phyloP scores from a whole-genome alignment of 2,113 vertebrate genomes.

The Grammomys dolichurus region DNA sequence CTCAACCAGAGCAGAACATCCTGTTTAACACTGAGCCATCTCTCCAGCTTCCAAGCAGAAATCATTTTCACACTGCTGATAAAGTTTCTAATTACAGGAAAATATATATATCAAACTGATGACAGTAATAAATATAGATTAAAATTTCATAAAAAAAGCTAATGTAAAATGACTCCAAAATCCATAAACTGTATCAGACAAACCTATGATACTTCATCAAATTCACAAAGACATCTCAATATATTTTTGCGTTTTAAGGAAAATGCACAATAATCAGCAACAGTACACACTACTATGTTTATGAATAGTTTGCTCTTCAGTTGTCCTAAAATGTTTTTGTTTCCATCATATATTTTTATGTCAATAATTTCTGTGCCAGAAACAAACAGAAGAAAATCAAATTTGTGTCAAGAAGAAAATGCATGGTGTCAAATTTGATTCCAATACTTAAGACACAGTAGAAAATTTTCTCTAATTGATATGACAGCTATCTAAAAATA shows the following conservation, averaged over 20 bases:
- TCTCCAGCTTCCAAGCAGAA: neutral
- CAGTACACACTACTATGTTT: neutral
- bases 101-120: neutral
- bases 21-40: neutral
- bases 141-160: neutral
- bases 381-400: slow-evolving; percentile 26
- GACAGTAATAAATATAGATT: neutral
- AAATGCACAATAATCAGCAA: neutral
- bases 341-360: neutral
- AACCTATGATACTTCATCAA: neutral
- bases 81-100: neutral
- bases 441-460: neutral
- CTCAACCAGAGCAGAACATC: neutral
- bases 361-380: neutral
- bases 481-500: neutral
- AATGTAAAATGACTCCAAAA: neutral
- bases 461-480: neutral
- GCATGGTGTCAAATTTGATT: neutral
- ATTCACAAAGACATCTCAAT: neutral
- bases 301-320: neutral
- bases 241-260: neutral
- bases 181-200: neutral
- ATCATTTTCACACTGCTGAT: neutral
- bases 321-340: neutral
- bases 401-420: neutral